Conservation (phyloP, 2,113 vertebrate species). For the Poeciliopsis prolifica region DNA sequence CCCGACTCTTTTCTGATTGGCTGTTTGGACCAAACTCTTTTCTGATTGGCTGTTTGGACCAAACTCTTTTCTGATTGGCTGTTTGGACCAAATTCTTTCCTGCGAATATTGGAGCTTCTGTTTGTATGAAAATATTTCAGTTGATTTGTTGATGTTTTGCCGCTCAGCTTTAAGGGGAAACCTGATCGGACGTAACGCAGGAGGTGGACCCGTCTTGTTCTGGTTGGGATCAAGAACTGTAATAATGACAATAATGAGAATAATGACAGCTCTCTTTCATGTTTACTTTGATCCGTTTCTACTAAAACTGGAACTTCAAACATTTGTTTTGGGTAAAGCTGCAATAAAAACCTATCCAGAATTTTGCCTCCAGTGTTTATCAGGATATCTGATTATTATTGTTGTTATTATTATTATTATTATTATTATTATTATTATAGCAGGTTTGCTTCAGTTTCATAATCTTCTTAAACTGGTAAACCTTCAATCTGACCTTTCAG, state of each 20-base stretch:
- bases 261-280: background rate
- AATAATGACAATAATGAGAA: conserved; percentile 29
- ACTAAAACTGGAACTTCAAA: background rate
- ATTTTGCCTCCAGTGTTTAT: no score
- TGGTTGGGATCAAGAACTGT: conserved; percentile 53
- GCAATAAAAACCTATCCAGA: background rate
- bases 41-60: conserved; percentile 3
- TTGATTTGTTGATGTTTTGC: conserved; percentile 52
- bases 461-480: no score
- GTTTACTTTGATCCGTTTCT: background rate
- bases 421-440: no score
- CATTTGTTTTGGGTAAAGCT: background rate
- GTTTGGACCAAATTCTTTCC: no score
- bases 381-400: no score
- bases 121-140: conserved; percentile 63
- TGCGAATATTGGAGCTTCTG: conserved; percentile 53
- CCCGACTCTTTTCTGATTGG: no score
- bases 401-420: no score
- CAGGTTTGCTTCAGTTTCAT: no score
- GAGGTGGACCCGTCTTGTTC: conserved; percentile 50
- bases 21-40: no score
- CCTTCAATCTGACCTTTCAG: no score
- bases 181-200: conserved; percentile 14
- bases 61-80: no score
- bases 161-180: conserved; percentile 52